Evolutionary conservation across 2,888 invertebrate species (phyloP), one percentile per base, ranked within the genome.

Genomic region (Lydus trimaculatus): DNA sequence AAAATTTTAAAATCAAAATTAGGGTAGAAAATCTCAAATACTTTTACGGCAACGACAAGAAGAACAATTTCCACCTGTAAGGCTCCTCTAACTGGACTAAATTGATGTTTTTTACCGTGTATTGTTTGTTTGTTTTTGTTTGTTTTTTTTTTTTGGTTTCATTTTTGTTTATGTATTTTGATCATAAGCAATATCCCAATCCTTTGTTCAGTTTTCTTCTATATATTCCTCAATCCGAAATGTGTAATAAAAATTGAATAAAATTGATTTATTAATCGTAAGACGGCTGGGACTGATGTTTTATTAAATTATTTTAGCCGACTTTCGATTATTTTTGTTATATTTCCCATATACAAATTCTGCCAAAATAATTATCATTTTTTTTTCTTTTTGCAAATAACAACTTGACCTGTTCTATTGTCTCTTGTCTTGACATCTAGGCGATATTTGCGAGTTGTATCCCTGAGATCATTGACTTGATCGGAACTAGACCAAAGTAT

Each of bases 371-470:
- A 9, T 11, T 33, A 33, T 33, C 7, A 33, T 5, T 5, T 33
- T 33, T 43, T n/a, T n/a, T 43, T 43, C 17, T 43, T n/a, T 43
- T 43, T 52, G 11, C 23, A 52, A 23, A 52, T 52, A 52, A 52
- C 52, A 52, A 56, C 56, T 28, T 56, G 25, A 56, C 56, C 56
- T 56, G 25, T 56, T 79, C 81, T 87, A 88, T 88, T 67, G 87
- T 88, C 87, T 87, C 63, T 83, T 89, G 88, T 89, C 88, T 88
- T 88, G 87, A 88, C 81, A 81, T 83, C 77, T 85, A 98, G 98
- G 99, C 99, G 91, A 98, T 99, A 94, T 99, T 99, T 95, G 99
- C 99, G 91, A 98, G 97, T 94, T 98, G 98, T 94, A 98, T 99
- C 90, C 99, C 99, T 89, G 99, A 99, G 94, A 99, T 99, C 90